Evolutionary conservation across 2,888 invertebrate species (phyloP), one percentile per base, ranked within the genome.

Genomic region (Leptopilina syphax): DNA sequence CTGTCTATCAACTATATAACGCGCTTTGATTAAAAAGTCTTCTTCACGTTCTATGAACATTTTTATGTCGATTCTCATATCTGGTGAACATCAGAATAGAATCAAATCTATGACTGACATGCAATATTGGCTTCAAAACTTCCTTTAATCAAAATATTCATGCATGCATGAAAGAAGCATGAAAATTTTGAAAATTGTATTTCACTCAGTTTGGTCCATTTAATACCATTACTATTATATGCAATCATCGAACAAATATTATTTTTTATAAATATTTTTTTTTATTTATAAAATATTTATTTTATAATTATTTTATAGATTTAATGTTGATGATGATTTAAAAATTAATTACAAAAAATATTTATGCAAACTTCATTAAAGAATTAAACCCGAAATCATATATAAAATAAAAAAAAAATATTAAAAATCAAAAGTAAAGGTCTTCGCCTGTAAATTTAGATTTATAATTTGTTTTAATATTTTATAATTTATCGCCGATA

Each of bases 51-150:
- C 41, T n/a, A 67, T 34, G 57, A 60, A n/a, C 57, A 57, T 54
- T 54, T 50, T 60, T 57, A 70, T 34, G 73, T 73, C 73, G 57
- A 73, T 57, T 73, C 10, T 57, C 34, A 73, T 60, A 60, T 73
- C 13, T 27, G 44, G 27, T 12, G 27, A 27, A 54, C 34, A n/a
- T 73, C 3, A 13, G 44, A 44, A 44, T 18, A 27, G 34, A 34
- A 34, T 54, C 57, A 13, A 70, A 9, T 13, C 27, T 50, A 27
- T 18, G 27, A 60, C 57, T 63, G 63, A 63, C 63, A 63, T 24
- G 63, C 63, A 63, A 63, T 63, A 63, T 63, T 63, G 63, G 63
- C 63, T 63, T 18, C 63, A 24, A 63, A 44, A 63, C 63, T 63
- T 9, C 24, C 24, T 63, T 63, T 63, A 63, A 63, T 63, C 63